These are phyloP conservation scores for Anseranas semipalmata DNA, from an alignment of 2,113 vertebrate genomes.

Conservation along the genomic window DNA sequence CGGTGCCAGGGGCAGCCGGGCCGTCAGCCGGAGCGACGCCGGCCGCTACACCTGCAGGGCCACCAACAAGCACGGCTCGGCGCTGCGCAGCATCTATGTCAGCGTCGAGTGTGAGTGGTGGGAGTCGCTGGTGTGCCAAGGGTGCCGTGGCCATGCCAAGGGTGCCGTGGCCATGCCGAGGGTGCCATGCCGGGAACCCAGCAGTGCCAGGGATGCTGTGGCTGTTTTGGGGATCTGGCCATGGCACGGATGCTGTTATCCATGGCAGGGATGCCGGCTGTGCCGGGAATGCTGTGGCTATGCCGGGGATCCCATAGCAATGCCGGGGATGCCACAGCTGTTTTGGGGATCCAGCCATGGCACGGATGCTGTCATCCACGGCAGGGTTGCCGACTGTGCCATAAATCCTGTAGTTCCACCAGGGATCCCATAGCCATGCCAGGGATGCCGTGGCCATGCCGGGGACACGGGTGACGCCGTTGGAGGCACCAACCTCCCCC, in stretches of 20 bases:
- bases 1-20: accelerated
- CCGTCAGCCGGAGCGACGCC: not conserved
- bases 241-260: too few species aligned
- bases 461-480: too few species aligned
- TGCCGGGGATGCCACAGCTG: not conserved
- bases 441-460: accelerated
- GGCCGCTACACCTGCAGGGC: not conserved
- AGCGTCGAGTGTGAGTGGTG: slow-evolving; percentile 4
- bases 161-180: too few species aligned
- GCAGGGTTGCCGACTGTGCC: too few species aligned
- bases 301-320: accelerated
- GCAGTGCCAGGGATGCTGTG: not conserved
- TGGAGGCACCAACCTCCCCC: too few species aligned
- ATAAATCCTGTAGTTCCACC: too few species aligned
- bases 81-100: not conserved
- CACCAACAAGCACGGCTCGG: slow-evolving; percentile 13
- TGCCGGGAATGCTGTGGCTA: not conserved
- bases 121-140: too few species aligned
- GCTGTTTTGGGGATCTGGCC: too few species aligned
- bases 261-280: not conserved
- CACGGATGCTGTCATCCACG: too few species aligned
- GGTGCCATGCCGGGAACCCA: not conserved
- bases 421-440: not conserved
- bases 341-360: too few species aligned
- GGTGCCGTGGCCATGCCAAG: not conserved